Conservation (phyloP, 2,113 vertebrate species). For the Mesembrinibis cayennensis region DNA sequence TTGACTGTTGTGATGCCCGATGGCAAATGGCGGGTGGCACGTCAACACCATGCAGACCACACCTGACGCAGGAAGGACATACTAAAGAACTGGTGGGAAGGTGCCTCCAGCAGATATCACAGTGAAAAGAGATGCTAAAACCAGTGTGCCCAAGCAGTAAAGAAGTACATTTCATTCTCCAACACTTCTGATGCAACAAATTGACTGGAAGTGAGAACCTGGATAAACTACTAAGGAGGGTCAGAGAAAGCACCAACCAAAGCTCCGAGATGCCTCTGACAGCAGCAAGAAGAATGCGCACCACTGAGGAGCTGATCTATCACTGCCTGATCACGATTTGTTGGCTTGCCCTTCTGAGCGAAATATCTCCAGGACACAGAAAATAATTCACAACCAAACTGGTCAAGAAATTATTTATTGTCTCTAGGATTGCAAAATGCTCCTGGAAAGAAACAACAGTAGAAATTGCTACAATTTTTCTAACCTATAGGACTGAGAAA, state of each 20-base stretch:
- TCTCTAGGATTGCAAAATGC: slow-evolving; percentile 1
- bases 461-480: slow-evolving; percentile 21
- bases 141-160: neutral
- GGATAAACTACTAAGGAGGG: neutral
- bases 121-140: neutral
- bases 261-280: neutral
- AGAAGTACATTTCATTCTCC: neutral
- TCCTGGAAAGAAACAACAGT: neutral
- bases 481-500: neutral
- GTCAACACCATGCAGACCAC: fast-evolving
- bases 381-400: slow-evolving; percentile 48
- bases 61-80: neutral
- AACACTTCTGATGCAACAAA: neutral
- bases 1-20: neutral
- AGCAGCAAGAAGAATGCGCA: neutral
- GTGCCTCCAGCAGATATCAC: neutral
- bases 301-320: neutral
- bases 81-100: neutral
- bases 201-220: neutral
- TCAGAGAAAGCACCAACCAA: neutral
- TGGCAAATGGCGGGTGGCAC: neutral
- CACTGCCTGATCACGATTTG: slow-evolving; percentile 12
- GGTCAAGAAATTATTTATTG: slow-evolving; percentile 32
- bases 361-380: slow-evolving; percentile 2
- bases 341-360: neutral